Percentiles rank a stretch among this genome's conserved stretches.
These are phyloP conservation scores for Chloromyia formosa DNA, from an alignment of 2,888 invertebrate species.

Conservation along the genomic window DNA sequence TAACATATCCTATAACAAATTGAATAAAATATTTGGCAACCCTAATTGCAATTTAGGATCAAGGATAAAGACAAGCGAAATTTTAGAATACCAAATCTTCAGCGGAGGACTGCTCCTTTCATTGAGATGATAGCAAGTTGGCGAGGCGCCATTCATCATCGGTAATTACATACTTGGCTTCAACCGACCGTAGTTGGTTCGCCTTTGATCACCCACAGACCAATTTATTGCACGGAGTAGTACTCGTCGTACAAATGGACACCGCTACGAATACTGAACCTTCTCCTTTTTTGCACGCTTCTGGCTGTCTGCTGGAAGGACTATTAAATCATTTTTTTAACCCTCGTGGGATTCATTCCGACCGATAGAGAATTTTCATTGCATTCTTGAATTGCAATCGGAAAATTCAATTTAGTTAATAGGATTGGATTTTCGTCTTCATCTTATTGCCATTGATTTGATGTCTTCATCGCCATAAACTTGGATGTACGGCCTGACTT, in stretches of 20 bases:
- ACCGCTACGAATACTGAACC: background rate
- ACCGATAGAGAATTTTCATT: conserved; percentile 6
- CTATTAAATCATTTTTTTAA: conserved; percentile 38
- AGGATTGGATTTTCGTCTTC: conserved; percentile 60
- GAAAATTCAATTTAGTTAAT: conserved; percentile 63
- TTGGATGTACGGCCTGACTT: background rate
- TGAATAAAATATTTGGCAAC: background rate
- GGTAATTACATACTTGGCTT: conserved; percentile 39
- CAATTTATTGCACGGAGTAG: background rate
- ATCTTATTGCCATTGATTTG: conserved; percentile 19
- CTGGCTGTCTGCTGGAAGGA: background rate
- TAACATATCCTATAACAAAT: no score
- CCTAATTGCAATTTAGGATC: background rate
- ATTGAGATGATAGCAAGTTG: conserved; percentile 29
- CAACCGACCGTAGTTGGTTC: background rate
- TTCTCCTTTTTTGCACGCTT: background rate
- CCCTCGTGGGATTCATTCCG: background rate
- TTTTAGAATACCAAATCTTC: no score
- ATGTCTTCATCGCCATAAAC: background rate
- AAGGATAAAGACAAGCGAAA: no score
- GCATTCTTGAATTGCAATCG: conserved; percentile 57
- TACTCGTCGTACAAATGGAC: background rate
- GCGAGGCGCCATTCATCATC: conserved; percentile 24
- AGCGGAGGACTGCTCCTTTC: background rate
- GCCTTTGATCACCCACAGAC: conserved; percentile 7